These are phyloP conservation scores for Stegastes partitus DNA, from an alignment of 2,113 vertebrate species.

Conservation along the genomic window DNA sequence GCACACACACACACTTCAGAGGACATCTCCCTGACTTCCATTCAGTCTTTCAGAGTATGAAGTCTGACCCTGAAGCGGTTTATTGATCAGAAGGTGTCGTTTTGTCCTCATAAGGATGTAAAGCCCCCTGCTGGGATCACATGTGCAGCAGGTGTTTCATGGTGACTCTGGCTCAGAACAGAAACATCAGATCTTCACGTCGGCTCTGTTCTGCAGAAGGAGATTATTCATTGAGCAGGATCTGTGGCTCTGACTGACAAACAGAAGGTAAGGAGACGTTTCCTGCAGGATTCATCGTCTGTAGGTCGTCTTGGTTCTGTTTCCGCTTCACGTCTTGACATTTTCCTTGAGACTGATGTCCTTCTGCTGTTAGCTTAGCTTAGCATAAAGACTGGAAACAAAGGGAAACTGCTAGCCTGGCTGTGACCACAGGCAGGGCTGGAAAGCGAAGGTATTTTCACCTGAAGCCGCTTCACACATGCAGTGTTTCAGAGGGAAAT, in stretches of 20 bases:
- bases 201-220: background rate
- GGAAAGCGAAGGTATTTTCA: no score
- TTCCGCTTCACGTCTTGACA: background rate
- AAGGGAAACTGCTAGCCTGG: no score
- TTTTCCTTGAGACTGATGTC: no score
- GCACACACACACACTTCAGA: background rate
- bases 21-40: background rate
- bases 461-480: no score
- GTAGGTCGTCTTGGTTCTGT: background rate
- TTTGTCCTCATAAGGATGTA: no score
- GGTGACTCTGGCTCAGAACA: background rate
- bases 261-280: no score
- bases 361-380: background rate
- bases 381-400: conserved; percentile 1
- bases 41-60: background rate
- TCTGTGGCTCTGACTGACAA: background rate
- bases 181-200: background rate
- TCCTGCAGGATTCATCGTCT: background rate
- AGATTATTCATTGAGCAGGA: background rate
- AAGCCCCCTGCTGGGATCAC: background rate
- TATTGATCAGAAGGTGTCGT: no score
- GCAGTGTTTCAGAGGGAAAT: no score
- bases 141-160: conserved; percentile 1
- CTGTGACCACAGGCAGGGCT: no score
- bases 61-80: no score